These are phyloP conservation scores for Notodonta ziczac DNA, from an alignment of 2,888 invertebrate species.

Conservation along the genomic window DNA sequence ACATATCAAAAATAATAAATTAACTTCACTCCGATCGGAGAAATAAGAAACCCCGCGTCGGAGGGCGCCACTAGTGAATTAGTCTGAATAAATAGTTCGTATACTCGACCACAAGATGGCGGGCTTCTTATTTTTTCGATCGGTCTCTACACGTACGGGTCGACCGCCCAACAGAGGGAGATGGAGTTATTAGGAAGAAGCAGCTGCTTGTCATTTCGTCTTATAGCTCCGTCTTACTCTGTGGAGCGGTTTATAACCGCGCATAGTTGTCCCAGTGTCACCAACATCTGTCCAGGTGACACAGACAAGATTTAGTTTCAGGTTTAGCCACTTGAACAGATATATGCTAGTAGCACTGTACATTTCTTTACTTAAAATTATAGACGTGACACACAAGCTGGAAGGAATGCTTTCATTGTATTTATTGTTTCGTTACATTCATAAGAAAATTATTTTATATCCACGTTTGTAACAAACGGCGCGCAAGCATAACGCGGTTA, in stretches of 20 bases:
- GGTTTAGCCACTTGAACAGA: background rate
- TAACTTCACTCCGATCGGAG: slow-evolving; percentile 27
- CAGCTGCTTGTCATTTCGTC: too few relatives aligned
- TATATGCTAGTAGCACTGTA: background rate
- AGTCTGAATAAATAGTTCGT: background rate
- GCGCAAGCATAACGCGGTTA: background rate
- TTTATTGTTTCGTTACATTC: slow-evolving; percentile 20
- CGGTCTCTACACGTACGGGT: background rate
- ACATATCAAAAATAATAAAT: slow-evolving; percentile 55
- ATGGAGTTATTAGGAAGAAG: too few relatives aligned
- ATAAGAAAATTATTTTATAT: slow-evolving; percentile 15
- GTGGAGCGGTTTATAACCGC: too few relatives aligned
- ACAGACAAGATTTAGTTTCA: too few relatives aligned
- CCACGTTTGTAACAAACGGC: slow-evolving; percentile 7
- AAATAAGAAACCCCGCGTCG: background rate
- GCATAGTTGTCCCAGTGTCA: too few relatives aligned
- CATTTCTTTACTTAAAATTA: background rate
- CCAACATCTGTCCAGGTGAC: too few relatives aligned
- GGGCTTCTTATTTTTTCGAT: background rate
- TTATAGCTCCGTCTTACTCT: too few relatives aligned
- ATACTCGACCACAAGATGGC: background rate
- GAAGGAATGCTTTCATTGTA: slow-evolving; percentile 47
- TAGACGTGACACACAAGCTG: slow-evolving; percentile 26
- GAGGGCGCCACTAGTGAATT: background rate
- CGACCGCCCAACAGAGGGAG: too few relatives aligned